Percentiles rank a stretch among this genome's conserved stretches.
phyloP scores from a whole-genome alignment of 2,888 invertebrate genomes.

The Copidosoma aretas region DNA sequence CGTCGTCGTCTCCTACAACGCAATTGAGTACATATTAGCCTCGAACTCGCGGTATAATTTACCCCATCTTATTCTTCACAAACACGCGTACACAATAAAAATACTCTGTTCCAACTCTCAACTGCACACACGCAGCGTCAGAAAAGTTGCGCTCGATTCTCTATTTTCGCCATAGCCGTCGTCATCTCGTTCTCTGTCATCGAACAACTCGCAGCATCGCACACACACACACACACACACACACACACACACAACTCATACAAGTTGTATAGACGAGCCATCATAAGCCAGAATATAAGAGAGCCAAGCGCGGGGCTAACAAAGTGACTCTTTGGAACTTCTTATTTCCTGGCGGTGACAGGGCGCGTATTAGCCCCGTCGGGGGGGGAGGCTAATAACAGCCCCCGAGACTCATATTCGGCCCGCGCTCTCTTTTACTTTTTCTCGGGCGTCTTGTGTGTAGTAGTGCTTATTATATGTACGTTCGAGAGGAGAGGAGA shows the following conservation, averaged over 20 bases:
- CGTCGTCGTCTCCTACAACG: not conserved
- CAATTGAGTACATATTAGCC: no score
- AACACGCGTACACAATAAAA: not conserved
- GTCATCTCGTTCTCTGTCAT: not conserved
- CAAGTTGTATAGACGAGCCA: no score
- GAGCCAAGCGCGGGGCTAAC: constrained; percentile 23
- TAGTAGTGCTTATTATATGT: not conserved
- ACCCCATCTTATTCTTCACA: constrained; percentile 28
- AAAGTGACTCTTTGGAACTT: constrained; percentile 49
- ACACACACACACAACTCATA: no score
- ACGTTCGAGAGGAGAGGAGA: no score
- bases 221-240: no score
- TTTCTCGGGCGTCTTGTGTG: not conserved
- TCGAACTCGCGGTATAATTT: not conserved
- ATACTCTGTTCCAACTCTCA: not conserved
- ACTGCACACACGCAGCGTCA: no score
- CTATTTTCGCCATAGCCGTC: not conserved
- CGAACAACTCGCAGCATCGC: not conserved
- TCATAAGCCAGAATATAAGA: not conserved
- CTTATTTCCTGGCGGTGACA: constrained; percentile 60
- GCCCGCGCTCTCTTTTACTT: constrained; percentile 5
- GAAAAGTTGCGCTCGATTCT: not conserved
- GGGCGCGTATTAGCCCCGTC: constrained; percentile 56
- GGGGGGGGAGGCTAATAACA: constrained; percentile 56
- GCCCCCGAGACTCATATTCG: constrained; percentile 32